phyloP scores from a whole-genome alignment of 2,113 vertebrate species.

The Erythrolamprus reginae region DNA sequence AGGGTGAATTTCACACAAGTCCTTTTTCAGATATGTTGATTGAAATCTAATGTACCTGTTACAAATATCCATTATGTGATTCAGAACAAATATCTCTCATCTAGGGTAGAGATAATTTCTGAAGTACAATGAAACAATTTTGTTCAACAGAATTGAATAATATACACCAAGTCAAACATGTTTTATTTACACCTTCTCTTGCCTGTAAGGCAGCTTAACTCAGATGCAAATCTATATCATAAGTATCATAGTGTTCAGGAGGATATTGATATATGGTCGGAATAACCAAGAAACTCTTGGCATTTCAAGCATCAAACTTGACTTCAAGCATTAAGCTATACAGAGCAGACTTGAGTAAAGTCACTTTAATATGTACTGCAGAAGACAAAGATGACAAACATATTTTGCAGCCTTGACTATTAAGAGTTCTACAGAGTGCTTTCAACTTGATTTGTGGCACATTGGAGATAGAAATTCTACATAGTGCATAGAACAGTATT shows the following conservation, averaged over 20 bases:
- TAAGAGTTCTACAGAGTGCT: background rate
- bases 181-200: background rate
- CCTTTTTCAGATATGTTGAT: background rate
- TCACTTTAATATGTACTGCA: background rate
- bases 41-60: background rate
- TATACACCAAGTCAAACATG: background rate
- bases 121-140: background rate
- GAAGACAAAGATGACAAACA: background rate
- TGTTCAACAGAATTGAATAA: background rate
- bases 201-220: background rate
- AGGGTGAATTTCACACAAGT: constrained; percentile 7
- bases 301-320: background rate
- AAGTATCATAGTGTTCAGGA: background rate
- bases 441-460: background rate
- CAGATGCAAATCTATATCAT: background rate
- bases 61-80: background rate
- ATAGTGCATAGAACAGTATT: background rate
- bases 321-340: background rate
- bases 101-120: background rate
- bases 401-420: background rate
- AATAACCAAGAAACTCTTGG: background rate
- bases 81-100: background rate
- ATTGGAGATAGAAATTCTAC: background rate
- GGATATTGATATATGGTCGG: background rate
- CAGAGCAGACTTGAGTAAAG: background rate